Evolutionary conservation across 2,888 invertebrate species (phyloP).

Genomic region (Hypomecis atomaria): DNA sequence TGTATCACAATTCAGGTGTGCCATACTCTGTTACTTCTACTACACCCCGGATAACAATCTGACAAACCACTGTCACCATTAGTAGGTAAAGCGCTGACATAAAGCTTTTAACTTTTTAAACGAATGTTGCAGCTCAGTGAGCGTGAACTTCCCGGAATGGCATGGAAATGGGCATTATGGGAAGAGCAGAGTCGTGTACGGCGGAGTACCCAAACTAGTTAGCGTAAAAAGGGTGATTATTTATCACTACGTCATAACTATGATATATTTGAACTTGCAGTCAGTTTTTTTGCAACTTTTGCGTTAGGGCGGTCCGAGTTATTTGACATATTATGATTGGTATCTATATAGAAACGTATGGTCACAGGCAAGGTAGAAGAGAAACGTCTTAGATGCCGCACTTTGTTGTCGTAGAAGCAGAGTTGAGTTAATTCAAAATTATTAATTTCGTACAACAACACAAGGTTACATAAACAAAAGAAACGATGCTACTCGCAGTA

Average conservation of each 20-base stretch:
- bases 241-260: slow-evolving; percentile 8
- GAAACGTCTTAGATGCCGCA: no score
- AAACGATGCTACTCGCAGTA: no score
- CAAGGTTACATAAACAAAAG: no score
- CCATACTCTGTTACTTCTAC: not conserved
- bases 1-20: not conserved
- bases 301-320: not conserved
- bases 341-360: no score
- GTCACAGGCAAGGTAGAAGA: no score
- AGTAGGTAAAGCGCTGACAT: slow-evolving; percentile 25
- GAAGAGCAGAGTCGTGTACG: slow-evolving; percentile 31
- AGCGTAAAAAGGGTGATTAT: slow-evolving; percentile 15
- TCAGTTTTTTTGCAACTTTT: slow-evolving; percentile 1
- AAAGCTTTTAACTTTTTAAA: slow-evolving; percentile 40
- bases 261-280: slow-evolving; percentile 1
- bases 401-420: no score
- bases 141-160: slow-evolving; percentile 36
- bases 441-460: no score
- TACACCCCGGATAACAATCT: slow-evolving; percentile 5
- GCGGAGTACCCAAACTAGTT: slow-evolving; percentile 10
- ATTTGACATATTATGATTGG: no score
- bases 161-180: slow-evolving; percentile 35
- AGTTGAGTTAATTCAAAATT: no score
- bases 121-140: slow-evolving; percentile 39
- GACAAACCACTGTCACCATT: slow-evolving; percentile 21